Conservation (phyloP, 2,797 vertebrate species). For the Otolemur crassicaudatus region DNA sequence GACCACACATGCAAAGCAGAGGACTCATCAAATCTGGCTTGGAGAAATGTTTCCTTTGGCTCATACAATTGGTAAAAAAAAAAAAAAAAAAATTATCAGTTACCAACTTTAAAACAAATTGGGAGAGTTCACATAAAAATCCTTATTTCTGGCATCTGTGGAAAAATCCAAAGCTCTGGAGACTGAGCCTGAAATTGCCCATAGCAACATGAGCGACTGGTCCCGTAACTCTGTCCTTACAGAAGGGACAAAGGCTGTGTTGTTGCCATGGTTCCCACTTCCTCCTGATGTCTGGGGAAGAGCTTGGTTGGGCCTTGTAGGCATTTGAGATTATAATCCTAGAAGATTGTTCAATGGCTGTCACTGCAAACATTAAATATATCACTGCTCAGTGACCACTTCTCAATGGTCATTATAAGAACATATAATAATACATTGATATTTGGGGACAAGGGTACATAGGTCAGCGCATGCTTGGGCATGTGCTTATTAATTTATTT, state of each 20-base stretch:
- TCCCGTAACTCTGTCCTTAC: neutral
- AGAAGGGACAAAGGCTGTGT: neutral
- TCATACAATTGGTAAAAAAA: neutral
- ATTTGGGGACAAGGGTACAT: neutral
- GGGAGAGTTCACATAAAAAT: neutral
- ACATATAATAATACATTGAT: neutral
- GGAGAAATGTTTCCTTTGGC: neutral
- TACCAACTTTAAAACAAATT: slow-evolving; percentile 30
- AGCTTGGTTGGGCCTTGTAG: neutral
- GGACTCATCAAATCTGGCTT: neutral
- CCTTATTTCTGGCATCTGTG: neutral
- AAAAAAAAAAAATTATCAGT: neutral
- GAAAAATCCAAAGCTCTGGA: neutral
- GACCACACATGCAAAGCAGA: slow-evolving; percentile 19
- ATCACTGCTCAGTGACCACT: too few relatives aligned
- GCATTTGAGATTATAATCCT: neutral
- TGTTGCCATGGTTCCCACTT: neutral
- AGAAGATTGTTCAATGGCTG: neutral
- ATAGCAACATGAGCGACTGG: neutral
- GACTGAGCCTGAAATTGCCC: neutral
- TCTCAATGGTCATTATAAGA: neutral
- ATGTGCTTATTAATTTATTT: neutral
- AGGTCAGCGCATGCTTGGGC: neutral
- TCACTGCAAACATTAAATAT: neutral
- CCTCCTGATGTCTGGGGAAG: neutral